phyloP scores from a whole-genome alignment of 1,140 invertebrate genomes.

The Paraescarpia echinospica region DNA sequence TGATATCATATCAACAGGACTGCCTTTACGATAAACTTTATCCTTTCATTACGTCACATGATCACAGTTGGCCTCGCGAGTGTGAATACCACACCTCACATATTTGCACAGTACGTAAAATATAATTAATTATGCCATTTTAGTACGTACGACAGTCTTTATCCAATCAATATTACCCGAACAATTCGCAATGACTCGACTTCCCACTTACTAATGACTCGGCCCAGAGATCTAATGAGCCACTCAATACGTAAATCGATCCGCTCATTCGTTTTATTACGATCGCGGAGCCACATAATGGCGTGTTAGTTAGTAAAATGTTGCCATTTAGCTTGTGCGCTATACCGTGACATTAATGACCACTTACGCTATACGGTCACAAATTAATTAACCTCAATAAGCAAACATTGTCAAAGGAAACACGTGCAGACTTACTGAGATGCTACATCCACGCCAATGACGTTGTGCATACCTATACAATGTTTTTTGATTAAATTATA shows the following conservation, averaged over 20 bases:
- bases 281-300: not conserved
- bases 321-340: not conserved
- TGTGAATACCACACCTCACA: not conserved
- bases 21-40: not conserved
- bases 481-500: not conserved
- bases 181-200: not conserved
- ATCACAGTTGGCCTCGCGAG: not conserved
- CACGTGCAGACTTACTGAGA: not conserved
- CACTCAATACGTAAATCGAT: not conserved
- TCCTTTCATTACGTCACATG: not conserved
- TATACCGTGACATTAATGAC: not conserved
- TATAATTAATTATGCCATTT: not conserved
- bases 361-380: not conserved
- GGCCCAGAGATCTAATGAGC: not conserved
- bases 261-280: not conserved
- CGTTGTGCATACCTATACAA: not conserved
- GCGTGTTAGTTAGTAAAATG: not conserved
- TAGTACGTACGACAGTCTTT: not conserved
- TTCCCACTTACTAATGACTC: not conserved
- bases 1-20: not conserved
- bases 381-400: too few relatives aligned
- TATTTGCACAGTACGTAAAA: not conserved
- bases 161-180: not conserved
- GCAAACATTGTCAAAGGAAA: too few relatives aligned
- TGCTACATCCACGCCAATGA: not conserved